Percentiles rank a stretch among this genome's conserved stretches.
These are phyloP conservation scores for Chydorus sphaericus DNA, from an alignment of 2,888 invertebrate species.

Conservation along the genomic window DNA sequence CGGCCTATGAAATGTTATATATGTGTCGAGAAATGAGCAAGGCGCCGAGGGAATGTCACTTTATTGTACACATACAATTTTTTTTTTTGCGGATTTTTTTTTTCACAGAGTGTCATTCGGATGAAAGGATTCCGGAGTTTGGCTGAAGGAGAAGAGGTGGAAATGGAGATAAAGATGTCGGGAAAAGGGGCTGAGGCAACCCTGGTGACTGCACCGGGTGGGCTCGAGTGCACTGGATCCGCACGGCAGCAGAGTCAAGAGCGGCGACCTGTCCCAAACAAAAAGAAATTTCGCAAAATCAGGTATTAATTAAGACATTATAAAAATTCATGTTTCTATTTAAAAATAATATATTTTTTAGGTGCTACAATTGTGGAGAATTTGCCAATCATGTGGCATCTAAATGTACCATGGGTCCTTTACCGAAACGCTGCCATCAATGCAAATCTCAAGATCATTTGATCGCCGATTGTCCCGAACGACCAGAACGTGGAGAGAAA, in stretches of 20 bases:
- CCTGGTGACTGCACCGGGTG: slow-evolving; percentile 61
- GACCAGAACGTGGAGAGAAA: slow-evolving; percentile 2
- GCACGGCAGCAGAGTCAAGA: slow-evolving; percentile 49
- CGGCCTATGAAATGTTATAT: too few species aligned
- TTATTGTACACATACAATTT: too few species aligned
- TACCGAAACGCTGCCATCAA: slow-evolving; percentile 53
- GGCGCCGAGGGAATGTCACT: too few species aligned
- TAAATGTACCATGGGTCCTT: slow-evolving; percentile 71
- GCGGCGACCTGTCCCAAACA: background rate
- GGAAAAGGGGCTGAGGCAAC: slow-evolving; percentile 79
- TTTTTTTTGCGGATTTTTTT: slow-evolving; percentile 14
- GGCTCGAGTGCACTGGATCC: slow-evolving; percentile 68
- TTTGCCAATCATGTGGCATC: slow-evolving; percentile 85
- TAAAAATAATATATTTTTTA: slow-evolving; percentile 25
- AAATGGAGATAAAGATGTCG: slow-evolving; percentile 70
- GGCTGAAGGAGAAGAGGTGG: slow-evolving; percentile 74
- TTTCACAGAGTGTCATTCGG: slow-evolving; percentile 69
- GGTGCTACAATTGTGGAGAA: slow-evolving; percentile 87
- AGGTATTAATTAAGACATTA: background rate
- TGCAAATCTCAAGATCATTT: slow-evolving; percentile 79
- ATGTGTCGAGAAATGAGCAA: too few species aligned
- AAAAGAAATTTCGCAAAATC: background rate
- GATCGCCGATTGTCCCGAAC: slow-evolving; percentile 66
- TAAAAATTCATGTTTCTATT: background rate
- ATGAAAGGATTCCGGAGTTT: slow-evolving; percentile 79